phyloP scores from a whole-genome alignment of 2,888 invertebrate genomes.

The Lasioglossum morio region DNA sequence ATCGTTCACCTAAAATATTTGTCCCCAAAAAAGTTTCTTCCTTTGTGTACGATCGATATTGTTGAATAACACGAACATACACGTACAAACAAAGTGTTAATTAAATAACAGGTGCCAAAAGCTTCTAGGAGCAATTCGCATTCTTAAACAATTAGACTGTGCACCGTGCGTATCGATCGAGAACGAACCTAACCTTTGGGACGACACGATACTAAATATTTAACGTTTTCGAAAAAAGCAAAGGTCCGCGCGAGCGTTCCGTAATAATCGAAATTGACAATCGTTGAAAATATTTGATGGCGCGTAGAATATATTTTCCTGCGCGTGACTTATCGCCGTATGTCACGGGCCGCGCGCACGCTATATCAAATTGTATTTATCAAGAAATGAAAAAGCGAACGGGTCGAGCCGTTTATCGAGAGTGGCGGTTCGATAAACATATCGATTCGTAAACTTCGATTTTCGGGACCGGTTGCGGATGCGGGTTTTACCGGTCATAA shows the following conservation, averaged over 20 bases:
- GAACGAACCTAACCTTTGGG: background rate
- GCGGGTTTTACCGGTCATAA: too few relatives aligned
- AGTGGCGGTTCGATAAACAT: background rate
- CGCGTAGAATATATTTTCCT: background rate
- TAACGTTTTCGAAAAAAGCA: background rate
- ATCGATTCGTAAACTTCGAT: background rate
- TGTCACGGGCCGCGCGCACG: background rate
- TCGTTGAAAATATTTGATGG: background rate
- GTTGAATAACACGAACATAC: background rate
- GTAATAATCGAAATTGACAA: background rate
- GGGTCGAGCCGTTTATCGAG: background rate
- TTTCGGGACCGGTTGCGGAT: background rate
- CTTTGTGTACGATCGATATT: background rate
- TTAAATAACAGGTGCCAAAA: background rate
- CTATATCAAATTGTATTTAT: slow-evolving; percentile 26
- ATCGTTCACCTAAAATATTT: background rate
- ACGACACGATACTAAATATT: background rate
- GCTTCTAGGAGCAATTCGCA: background rate
- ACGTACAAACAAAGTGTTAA: background rate
- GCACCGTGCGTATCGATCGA: too few relatives aligned
- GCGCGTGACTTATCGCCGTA: slow-evolving; percentile 1
- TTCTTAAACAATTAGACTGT: background rate
- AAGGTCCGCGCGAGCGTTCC: background rate
- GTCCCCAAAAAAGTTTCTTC: background rate
- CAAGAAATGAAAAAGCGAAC: background rate